phyloP scores from a whole-genome alignment of 2,113 vertebrate species.

The Sapayoa aenigma region DNA sequence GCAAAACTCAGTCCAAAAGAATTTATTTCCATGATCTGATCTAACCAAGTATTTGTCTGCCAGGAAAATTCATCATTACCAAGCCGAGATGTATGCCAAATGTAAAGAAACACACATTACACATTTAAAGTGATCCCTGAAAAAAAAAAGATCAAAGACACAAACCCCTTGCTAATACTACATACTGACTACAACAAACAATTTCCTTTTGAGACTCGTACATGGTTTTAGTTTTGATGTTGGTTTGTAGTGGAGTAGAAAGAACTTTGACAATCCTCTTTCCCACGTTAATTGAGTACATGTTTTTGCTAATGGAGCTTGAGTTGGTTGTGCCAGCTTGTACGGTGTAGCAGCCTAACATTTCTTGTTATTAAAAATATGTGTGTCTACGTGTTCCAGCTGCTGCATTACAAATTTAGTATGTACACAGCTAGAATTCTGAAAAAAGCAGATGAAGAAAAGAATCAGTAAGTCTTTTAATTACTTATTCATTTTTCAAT shows the following conservation, averaged over 20 bases:
- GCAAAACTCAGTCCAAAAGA: slow-evolving; percentile 28
- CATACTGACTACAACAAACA: background rate
- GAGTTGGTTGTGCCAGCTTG: background rate
- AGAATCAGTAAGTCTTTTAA: background rate
- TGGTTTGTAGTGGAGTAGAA: background rate
- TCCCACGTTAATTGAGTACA: slow-evolving; percentile 27
- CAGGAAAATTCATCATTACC: slow-evolving; percentile 64
- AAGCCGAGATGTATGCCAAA: background rate
- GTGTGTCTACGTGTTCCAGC: background rate
- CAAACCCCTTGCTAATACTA: background rate
- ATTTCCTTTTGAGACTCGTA: slow-evolving; percentile 33
- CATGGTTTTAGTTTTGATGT: slow-evolving; percentile 58
- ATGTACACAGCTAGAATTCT: background rate
- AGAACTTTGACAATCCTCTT: background rate
- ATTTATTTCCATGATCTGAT: slow-evolving; percentile 60
- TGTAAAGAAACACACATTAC: slow-evolving; percentile 5
- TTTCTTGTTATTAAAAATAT: background rate
- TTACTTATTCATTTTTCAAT: background rate
- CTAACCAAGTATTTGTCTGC: slow-evolving; percentile 16
- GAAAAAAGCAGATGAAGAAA: background rate
- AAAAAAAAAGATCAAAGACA: background rate
- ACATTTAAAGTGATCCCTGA: background rate
- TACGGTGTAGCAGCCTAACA: background rate
- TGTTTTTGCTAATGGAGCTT: slow-evolving; percentile 16
- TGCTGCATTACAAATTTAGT: background rate